A percentile compares a stretch with the other conserved stretches of the same genome.
These are phyloP conservation scores for Agriopis leucophaearia DNA, from an alignment of 2,888 invertebrate genomes.

Conservation along the genomic window DNA sequence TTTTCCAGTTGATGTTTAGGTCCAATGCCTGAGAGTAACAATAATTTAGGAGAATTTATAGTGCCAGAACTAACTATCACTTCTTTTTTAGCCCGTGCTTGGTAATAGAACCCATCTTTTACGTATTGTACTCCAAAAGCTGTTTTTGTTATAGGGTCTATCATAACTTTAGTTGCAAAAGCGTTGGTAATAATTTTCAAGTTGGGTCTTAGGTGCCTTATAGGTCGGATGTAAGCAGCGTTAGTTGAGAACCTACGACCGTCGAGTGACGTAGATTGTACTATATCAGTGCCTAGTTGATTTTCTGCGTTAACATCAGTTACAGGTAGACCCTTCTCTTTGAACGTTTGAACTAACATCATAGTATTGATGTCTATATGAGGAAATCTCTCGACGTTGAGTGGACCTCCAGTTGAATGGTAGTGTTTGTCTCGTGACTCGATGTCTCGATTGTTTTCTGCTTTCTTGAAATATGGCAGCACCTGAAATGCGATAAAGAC, in stretches of 20 bases:
- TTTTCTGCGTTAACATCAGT: constrained; percentile 86
- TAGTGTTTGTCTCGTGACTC: constrained; percentile 83
- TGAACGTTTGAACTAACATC: constrained; percentile 86
- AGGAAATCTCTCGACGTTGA: constrained; percentile 88
- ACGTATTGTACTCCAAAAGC: constrained; percentile 76
- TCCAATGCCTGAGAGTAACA: constrained; percentile 90
- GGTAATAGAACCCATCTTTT: constrained; percentile 73
- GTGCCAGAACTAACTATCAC: constrained; percentile 87
- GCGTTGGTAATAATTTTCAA: constrained; percentile 82
- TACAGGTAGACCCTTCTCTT: constrained; percentile 87
- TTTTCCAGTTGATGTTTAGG: constrained; percentile 83
- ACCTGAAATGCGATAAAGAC: constrained; percentile 68
- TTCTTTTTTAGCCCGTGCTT: constrained; percentile 85
- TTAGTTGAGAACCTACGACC: constrained; percentile 88
- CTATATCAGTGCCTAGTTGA: constrained; percentile 87
- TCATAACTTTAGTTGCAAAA: constrained; percentile 85
- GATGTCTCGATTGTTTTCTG: constrained; percentile 87
- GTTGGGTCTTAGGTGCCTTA: constrained; percentile 84
- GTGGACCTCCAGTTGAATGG: constrained; percentile 88
- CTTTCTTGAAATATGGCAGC: constrained; percentile 90
- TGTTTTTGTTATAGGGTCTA: constrained; percentile 84
- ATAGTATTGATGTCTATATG: constrained; percentile 87
- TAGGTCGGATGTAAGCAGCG: constrained; percentile 89
- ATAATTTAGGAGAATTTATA: constrained; percentile 88
- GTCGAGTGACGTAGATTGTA: constrained; percentile 87